Percentiles rank a stretch among this genome's conserved stretches.
These are phyloP conservation scores for Mobula birostris DNA, from an alignment of 2,113 vertebrate species.

Conservation along the genomic window DNA sequence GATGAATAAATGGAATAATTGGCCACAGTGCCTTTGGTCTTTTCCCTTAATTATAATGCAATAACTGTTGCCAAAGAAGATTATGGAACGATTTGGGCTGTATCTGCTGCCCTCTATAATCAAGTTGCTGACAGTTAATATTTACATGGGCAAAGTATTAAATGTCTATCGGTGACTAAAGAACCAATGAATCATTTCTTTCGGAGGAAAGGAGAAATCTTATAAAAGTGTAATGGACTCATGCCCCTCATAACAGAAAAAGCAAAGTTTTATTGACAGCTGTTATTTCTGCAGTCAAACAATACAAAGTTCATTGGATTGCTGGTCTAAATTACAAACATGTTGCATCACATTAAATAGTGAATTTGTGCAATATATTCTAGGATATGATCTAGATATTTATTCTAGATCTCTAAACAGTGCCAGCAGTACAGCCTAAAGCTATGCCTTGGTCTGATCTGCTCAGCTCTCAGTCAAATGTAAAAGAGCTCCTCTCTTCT, in stretches of 20 bases:
- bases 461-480: neutral
- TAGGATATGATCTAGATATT: neutral
- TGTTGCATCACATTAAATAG: conserved; percentile 16
- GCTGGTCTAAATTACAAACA: conserved; percentile 22
- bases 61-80: neutral
- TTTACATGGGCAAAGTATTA: neutral
- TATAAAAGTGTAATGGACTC: neutral
- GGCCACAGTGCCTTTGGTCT: neutral
- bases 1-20: neutral
- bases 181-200: neutral
- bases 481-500: conserved; percentile 23
- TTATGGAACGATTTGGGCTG: neutral
- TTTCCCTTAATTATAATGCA: neutral
- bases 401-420: conserved; percentile 14
- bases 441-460: neutral
- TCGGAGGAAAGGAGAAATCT: neutral
- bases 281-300: neutral
- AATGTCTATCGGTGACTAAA: neutral
- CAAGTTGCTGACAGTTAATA: neutral
- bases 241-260: neutral
- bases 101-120: neutral
- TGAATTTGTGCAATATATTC: neutral
- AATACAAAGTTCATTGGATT: neutral
- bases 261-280: conserved; percentile 2
- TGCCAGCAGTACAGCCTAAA: neutral